Percentiles rank a stretch among this genome's conserved stretches.
Evolutionary conservation across 2,888 invertebrate genomes (phyloP).

Genomic region (Beris chalybata): DNA sequence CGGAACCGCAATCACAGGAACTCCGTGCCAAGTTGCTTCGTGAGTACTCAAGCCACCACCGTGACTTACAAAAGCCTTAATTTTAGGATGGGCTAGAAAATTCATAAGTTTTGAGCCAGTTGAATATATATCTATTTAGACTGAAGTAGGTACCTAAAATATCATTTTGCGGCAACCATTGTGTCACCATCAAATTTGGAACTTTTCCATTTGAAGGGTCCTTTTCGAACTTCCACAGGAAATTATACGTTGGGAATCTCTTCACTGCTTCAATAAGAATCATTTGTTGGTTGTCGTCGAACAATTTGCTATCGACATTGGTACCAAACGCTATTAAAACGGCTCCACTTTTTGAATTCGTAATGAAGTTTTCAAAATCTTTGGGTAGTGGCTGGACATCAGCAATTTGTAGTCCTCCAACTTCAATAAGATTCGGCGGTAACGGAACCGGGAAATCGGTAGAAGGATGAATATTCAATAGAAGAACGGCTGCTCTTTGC

Average conservation of each 20-base stretch:
- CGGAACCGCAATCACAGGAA: constrained; percentile 40
- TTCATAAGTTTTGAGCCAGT: neutral
- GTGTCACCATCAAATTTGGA: constrained; percentile 53
- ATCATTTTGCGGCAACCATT: constrained; percentile 60
- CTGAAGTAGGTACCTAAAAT: constrained; percentile 42
- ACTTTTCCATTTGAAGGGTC: constrained; percentile 36
- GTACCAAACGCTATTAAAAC: constrained; percentile 45
- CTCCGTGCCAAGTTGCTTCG: constrained; percentile 40
- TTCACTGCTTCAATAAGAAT: constrained; percentile 43
- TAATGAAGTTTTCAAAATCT: constrained; percentile 38
- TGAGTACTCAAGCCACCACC: constrained; percentile 39
- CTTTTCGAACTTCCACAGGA: constrained; percentile 46
- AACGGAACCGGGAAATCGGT: constrained; percentile 40
- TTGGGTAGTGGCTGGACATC: constrained; percentile 39
- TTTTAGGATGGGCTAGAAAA: constrained; percentile 34
- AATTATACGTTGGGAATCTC: constrained; percentile 43
- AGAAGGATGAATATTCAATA: constrained; percentile 39
- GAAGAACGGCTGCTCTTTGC: constrained; percentile 26
- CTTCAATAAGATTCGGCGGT: constrained; percentile 40
- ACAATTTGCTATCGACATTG: constrained; percentile 38
- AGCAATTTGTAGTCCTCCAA: constrained; percentile 42
- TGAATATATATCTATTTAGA: neutral
- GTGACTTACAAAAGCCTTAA: constrained; percentile 39
- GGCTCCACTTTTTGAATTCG: constrained; percentile 42
- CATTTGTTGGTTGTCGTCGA: constrained; percentile 36